These are phyloP conservation scores for Gymnocypris eckloni DNA, from an alignment of 2,797 vertebrate genomes.

Conservation along the genomic window DNA sequence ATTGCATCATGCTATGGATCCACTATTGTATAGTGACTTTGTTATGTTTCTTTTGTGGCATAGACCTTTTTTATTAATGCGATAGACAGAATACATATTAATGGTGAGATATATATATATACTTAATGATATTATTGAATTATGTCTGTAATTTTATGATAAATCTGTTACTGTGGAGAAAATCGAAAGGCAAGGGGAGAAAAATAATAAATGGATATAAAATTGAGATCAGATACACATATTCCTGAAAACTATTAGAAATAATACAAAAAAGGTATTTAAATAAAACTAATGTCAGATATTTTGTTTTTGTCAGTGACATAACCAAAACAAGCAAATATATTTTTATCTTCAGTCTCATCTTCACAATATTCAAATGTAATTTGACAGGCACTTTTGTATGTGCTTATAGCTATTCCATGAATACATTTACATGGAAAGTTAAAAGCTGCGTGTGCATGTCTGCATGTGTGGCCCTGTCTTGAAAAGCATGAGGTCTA, in stretches of 20 bases:
- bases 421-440: not conserved
- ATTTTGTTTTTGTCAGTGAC: not conserved
- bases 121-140: not conserved
- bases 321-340: not conserved
- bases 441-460: not conserved
- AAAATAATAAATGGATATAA: not conserved
- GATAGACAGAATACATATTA: too few species aligned
- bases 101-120: too few species aligned
- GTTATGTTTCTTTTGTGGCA: not conserved
- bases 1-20: not conserved
- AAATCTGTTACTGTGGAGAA: not conserved
- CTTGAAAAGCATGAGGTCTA: constrained; percentile 21
- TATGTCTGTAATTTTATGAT: not conserved
- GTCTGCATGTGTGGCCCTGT: constrained; percentile 11
- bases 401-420: not conserved
- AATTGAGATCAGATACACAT: not conserved
- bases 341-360: too few species aligned
- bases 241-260: not conserved
- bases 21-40: not conserved
- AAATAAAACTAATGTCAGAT: not conserved
- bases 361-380: not conserved
- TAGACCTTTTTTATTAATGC: too few species aligned
- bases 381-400: not conserved
- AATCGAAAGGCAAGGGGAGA: not conserved
- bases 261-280: not conserved